Evolutionary conservation across 2,888 invertebrate genomes (phyloP).

Genomic region (Isoperla grammatica): DNA sequence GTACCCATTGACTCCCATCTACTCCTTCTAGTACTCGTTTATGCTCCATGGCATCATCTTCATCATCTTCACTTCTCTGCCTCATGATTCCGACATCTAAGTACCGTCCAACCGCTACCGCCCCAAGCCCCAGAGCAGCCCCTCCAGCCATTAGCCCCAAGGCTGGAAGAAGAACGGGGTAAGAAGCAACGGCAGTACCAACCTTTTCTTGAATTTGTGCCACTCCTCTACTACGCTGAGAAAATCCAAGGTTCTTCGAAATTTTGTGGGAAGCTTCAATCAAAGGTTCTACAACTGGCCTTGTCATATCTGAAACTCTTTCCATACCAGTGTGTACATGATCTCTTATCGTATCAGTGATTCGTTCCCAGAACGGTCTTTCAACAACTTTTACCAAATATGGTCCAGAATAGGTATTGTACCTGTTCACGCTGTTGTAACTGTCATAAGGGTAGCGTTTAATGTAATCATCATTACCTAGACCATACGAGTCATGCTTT

Average conservation of each 20-base stretch:
- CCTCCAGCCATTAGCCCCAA: slow-evolving; percentile 75
- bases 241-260: slow-evolving; percentile 66
- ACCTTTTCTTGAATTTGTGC: slow-evolving; percentile 25
- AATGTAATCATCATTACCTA: slow-evolving; percentile 30
- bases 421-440: slow-evolving; percentile 36
- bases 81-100: slow-evolving; percentile 60
- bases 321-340: slow-evolving; percentile 66
- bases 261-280: slow-evolving; percentile 76
- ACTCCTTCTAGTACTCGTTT: slow-evolving; percentile 50
- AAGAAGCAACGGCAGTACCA: slow-evolving; percentile 47
- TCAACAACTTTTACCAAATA: slow-evolving; percentile 57
- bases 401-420: slow-evolving; percentile 40
- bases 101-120: slow-evolving; percentile 69
- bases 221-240: slow-evolving; percentile 45
- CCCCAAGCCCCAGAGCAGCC: slow-evolving; percentile 73
- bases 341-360: slow-evolving; percentile 62
- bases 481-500: slow-evolving; percentile 27
- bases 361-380: slow-evolving; percentile 62
- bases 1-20: slow-evolving; percentile 29
- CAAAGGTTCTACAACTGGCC: slow-evolving; percentile 63
- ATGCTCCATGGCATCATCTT: slow-evolving; percentile 47
- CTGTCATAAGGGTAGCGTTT: slow-evolving; percentile 28
- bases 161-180: slow-evolving; percentile 66
- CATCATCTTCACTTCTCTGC: slow-evolving; percentile 41
- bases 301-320: slow-evolving; percentile 60